Evolutionary conservation across 2,113 vertebrate species (phyloP).

Genomic region (Leptobrachium leishanense): DNA sequence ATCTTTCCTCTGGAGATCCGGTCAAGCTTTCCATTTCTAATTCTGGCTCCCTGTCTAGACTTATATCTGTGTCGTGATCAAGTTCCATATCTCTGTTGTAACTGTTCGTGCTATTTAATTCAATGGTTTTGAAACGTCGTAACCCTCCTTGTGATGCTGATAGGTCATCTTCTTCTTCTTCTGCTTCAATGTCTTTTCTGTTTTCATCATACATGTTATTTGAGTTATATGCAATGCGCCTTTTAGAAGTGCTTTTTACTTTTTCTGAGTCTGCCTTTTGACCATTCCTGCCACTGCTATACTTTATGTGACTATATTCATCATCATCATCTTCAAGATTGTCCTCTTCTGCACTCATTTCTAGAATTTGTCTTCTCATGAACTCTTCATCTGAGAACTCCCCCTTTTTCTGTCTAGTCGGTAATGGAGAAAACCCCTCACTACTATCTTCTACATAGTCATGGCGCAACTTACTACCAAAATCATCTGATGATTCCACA

Average conservation of each 20-base stretch:
- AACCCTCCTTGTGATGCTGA: constrained; percentile 87
- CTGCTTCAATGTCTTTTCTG: constrained; percentile 66
- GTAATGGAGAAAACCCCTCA: constrained; percentile 88
- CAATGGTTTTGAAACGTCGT: constrained; percentile 94
- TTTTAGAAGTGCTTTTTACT: constrained; percentile 74
- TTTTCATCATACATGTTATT: constrained; percentile 84
- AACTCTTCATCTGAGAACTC: constrained; percentile 89
- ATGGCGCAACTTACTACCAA: constrained; percentile 90
- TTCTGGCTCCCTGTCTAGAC: constrained; percentile 89
- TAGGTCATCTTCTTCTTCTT: constrained; percentile 68
- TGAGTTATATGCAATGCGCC: constrained; percentile 79
- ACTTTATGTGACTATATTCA: constrained; percentile 63
- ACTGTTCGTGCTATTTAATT: constrained; percentile 90
- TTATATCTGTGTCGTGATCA: constrained; percentile 78
- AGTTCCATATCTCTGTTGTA: constrained; percentile 86
- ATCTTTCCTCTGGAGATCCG: constrained; percentile 92
- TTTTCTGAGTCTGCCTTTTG: constrained; percentile 78
- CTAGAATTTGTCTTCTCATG: constrained; percentile 94
- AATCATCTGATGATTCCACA: constrained; percentile 87
- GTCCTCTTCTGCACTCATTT: constrained; percentile 98
- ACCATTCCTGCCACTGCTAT: constrained; percentile 68
- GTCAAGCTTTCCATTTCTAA: constrained; percentile 98
- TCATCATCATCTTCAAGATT: constrained; percentile 83
- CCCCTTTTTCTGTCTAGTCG: constrained; percentile 75
- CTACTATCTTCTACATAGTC: constrained; percentile 97